Evolutionary conservation across 2,888 invertebrate genomes (phyloP).

Genomic region (Spatulosminthurus flaviceps): DNA sequence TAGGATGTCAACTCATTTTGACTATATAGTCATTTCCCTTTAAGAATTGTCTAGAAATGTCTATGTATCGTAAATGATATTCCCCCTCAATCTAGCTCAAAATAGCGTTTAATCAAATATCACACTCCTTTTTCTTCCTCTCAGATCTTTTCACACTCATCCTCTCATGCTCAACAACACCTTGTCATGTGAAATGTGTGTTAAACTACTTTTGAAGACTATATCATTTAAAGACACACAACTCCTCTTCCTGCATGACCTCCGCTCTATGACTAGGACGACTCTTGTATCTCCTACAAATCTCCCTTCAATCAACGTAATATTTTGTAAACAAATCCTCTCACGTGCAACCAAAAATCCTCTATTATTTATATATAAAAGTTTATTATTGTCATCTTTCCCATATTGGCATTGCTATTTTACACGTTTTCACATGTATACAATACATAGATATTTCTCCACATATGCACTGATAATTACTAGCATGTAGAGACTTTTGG

Average conservation of each 20-base stretch:
- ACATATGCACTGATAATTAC: background rate
- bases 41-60: background rate
- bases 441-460: background rate
- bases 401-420: too few species aligned
- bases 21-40: too few species aligned
- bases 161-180: background rate
- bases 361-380: too few species aligned
- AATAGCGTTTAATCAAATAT: slow-evolving; percentile 40
- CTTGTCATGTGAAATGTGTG: background rate
- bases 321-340: too few species aligned
- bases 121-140: slow-evolving; percentile 7
- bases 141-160: too few species aligned
- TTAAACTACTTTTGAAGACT: slow-evolving; percentile 5
- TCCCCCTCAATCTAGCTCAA: slow-evolving; percentile 39
- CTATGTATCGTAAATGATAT: background rate
- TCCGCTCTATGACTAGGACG: background rate
- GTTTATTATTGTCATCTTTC: too few species aligned
- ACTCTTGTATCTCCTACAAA: background rate
- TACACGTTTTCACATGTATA: background rate
- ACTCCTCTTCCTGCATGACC: slow-evolving; percentile 16
- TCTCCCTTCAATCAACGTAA: too few species aligned
- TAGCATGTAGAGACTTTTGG: background rate
- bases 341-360: too few species aligned
- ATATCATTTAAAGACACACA: background rate
- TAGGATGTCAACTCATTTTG: too few species aligned